Evolutionary conservation across 1,140 invertebrate species (phyloP).

Genomic region (Helicoverpa zea): DNA sequence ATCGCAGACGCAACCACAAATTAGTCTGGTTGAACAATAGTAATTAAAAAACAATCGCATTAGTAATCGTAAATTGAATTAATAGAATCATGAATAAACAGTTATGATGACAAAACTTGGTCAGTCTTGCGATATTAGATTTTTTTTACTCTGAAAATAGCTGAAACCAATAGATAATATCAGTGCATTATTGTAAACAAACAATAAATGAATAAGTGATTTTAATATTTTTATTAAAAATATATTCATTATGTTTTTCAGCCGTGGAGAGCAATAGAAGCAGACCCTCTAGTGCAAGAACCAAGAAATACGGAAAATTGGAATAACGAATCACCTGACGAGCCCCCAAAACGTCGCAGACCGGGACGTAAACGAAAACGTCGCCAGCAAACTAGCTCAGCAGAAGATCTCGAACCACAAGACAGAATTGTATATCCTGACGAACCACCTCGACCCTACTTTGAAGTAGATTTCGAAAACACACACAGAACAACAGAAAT

Average conservation of each 20-base stretch:
- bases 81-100: constrained; percentile 17
- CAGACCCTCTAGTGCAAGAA: constrained; percentile 60
- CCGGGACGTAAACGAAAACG: constrained; percentile 86
- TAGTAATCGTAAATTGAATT: constrained; percentile 21
- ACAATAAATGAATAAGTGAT: background rate
- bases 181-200: background rate
- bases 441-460: constrained; percentile 46
- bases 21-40: constrained; percentile 14
- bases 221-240: background rate
- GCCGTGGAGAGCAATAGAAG: constrained; percentile 83
- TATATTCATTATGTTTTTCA: constrained; percentile 72
- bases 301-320: constrained; percentile 55
- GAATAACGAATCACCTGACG: constrained; percentile 64
- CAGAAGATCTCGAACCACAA: constrained; percentile 59
- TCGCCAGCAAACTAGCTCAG: constrained; percentile 69
- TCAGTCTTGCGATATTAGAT: too few species aligned
- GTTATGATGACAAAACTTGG: background rate
- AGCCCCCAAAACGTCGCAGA: constrained; percentile 76
- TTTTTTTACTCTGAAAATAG: background rate
- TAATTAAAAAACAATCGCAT: constrained; percentile 30
- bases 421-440: constrained; percentile 61
- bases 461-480: constrained; percentile 32
- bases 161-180: background rate
- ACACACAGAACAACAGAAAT: constrained; percentile 55
- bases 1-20: constrained; percentile 22